Evolutionary conservation across 2,113 vertebrate species (phyloP).

Genomic region (Solea senegalensis): DNA sequence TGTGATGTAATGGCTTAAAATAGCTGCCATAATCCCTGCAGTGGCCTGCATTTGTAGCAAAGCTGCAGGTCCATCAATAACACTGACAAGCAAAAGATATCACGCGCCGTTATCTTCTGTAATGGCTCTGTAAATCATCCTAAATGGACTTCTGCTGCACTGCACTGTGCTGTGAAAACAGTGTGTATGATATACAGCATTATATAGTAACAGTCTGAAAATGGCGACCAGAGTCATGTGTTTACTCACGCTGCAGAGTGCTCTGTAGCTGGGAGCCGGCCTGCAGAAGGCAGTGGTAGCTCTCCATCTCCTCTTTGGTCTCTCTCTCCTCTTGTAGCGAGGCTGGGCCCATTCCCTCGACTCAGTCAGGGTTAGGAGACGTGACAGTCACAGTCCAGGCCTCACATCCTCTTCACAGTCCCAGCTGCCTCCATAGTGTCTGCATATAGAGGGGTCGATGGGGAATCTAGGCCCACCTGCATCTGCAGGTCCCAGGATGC

Average conservation of each 20-base stretch:
- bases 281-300: slow-evolving; percentile 86
- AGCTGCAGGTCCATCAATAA: slow-evolving; percentile 56
- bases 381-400: slow-evolving; percentile 40
- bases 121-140: slow-evolving; percentile 14
- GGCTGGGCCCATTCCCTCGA: slow-evolving; percentile 77
- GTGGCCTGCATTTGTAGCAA: slow-evolving; percentile 30
- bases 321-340: slow-evolving; percentile 72
- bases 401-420: slow-evolving; percentile 68
- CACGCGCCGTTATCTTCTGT: slow-evolving; percentile 13
- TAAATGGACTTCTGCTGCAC: background rate
- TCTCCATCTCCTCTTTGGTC: slow-evolving; percentile 83
- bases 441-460: background rate
- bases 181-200: background rate
- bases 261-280: slow-evolving; percentile 83
- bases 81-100: slow-evolving; percentile 2
- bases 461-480: slow-evolving; percentile 29
- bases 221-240: slow-evolving; percentile 2
- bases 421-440: slow-evolving; percentile 14
- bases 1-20: slow-evolving; percentile 57
- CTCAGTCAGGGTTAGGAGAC: slow-evolving; percentile 37
- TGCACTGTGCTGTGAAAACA: background rate
- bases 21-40: slow-evolving; percentile 66
- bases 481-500: slow-evolving; percentile 30
- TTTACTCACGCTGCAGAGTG: slow-evolving; percentile 84
- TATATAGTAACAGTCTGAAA: slow-evolving; percentile 9